phyloP scores from a whole-genome alignment of 2,797 vertebrate genomes.

The Vultur gryphus region DNA sequence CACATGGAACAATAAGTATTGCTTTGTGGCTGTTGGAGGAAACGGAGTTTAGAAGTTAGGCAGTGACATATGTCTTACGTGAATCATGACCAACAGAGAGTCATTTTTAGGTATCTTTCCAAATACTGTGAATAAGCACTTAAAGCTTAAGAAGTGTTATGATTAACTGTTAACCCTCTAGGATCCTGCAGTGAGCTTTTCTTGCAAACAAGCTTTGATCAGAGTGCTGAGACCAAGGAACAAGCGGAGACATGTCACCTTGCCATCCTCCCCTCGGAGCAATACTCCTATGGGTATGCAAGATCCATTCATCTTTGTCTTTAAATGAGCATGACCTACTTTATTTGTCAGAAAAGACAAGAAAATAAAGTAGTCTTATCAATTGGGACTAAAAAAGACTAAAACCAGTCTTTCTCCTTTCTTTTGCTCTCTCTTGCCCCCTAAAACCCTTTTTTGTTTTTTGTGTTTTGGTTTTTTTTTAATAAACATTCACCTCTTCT shows the following conservation, averaged over 20 bases:
- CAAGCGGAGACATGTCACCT: slow-evolving; percentile 92
- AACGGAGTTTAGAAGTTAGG: background rate
- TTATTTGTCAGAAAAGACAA: background rate
- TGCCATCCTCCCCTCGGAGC: slow-evolving; percentile 95
- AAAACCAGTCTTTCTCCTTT: background rate
- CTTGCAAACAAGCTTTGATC: slow-evolving; percentile 97
- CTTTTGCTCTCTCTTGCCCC: background rate
- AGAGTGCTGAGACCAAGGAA: slow-evolving; percentile 94
- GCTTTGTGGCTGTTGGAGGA: background rate
- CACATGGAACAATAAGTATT: background rate
- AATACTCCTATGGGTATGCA: slow-evolving; percentile 96
- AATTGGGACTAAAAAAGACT: background rate
- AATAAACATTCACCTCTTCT: background rate
- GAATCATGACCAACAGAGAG: background rate
- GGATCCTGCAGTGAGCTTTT: slow-evolving; percentile 97
- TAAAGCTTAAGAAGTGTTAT: background rate
- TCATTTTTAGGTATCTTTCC: background rate
- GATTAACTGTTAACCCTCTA: slow-evolving; percentile 52
- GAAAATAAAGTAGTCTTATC: background rate
- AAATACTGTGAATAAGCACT: background rate
- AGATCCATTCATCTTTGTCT: background rate
- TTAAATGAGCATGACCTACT: background rate
- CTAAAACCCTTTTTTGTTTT: background rate
- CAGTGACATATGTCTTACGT: background rate
- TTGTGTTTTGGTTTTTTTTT: background rate